Percentiles rank a stretch among this genome's conserved stretches.
phyloP scores from a whole-genome alignment of 2,888 invertebrate genomes.

The Apoda limacodes region DNA sequence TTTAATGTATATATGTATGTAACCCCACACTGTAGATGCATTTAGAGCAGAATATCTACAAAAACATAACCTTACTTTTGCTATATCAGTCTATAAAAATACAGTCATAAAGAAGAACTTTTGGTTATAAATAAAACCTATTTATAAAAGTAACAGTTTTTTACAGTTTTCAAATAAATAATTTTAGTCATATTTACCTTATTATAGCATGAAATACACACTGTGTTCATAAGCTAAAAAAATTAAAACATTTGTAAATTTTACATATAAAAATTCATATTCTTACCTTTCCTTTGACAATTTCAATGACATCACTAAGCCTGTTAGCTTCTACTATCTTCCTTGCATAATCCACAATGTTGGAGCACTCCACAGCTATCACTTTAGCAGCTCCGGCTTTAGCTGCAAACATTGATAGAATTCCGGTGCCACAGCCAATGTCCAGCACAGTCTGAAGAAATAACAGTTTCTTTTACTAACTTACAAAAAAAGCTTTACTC shows the following conservation, averaged over 20 bases:
- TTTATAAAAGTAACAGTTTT: constrained; percentile 4
- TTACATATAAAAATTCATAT: no score
- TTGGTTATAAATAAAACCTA: background rate
- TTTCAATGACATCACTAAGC: constrained; percentile 82
- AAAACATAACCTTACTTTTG: no score
- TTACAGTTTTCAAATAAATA: no score
- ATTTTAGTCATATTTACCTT: no score
- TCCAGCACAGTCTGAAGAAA: constrained; percentile 82
- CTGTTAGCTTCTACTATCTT: constrained; percentile 93
- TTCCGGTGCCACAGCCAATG: constrained; percentile 99
- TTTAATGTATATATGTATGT: no score
- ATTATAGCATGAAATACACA: no score
- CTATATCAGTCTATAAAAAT: no score
- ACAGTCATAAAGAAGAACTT: no score
- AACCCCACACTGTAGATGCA: no score
- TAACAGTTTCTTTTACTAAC: constrained; percentile 2
- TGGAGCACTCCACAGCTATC: constrained; percentile 98
- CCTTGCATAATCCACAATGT: constrained; percentile 96
- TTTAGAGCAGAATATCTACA: no score
- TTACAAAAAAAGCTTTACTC: background rate
- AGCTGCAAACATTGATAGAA: constrained; percentile 99
- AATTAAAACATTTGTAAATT: no score
- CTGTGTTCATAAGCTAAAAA: no score
- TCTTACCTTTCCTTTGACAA: constrained; percentile 83
- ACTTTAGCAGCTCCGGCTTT: constrained; percentile 97